These are phyloP conservation scores for Hyperoodon ampullatus DNA, from an alignment of 2,113 vertebrate genomes.

Conservation along the genomic window DNA sequence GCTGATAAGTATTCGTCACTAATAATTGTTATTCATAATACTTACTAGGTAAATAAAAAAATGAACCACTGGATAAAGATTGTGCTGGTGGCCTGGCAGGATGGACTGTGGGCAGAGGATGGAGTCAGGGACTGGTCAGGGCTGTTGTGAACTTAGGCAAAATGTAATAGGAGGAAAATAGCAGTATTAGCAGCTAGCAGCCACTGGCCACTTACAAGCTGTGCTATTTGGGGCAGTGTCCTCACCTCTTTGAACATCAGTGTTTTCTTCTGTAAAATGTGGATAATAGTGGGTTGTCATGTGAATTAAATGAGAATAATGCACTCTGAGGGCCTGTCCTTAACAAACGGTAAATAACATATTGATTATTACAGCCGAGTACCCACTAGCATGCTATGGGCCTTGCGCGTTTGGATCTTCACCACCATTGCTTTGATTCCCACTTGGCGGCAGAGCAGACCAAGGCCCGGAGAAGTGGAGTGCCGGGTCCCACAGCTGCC, in stretches of 20 bases:
- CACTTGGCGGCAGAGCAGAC: not conserved
- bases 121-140: too few species aligned
- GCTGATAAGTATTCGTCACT: not conserved
- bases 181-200: too few species aligned
- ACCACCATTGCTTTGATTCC: not conserved
- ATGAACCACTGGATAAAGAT: not conserved
- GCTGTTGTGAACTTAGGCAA: not conserved
- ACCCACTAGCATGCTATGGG: fast-evolving
- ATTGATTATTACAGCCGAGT: not conserved
- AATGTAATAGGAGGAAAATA: not conserved
- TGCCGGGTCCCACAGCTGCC: not conserved
- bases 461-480: not conserved
- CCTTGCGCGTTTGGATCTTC: not conserved
- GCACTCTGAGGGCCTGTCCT: not conserved
- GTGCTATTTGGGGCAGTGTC: not conserved
- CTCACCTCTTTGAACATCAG: not conserved
- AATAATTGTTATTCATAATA: not conserved
- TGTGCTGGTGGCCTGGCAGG: not conserved
- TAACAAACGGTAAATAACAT: too few species aligned
- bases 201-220: fast-evolving
- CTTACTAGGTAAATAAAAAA: not conserved
- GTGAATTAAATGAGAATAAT: not conserved
- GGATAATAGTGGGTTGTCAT: fast-evolving
- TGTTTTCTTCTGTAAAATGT: not conserved
- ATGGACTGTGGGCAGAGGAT: not conserved